Evolutionary conservation across 2,888 invertebrate genomes (phyloP).

Genomic region (Macrosiphum euphorbiae): DNA sequence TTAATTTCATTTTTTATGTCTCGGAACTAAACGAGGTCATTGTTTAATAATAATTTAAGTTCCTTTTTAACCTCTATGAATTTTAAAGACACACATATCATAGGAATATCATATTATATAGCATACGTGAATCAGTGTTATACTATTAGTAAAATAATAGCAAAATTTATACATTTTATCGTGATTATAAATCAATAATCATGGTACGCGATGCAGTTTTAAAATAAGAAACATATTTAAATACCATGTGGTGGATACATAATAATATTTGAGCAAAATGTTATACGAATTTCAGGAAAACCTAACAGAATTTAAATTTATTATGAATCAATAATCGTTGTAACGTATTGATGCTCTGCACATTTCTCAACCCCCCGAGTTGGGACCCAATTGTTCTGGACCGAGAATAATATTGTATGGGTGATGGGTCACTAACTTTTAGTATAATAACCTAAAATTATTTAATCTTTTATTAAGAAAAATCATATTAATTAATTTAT

Average conservation of each 20-base stretch:
- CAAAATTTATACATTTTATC: background rate
- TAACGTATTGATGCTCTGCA: background rate
- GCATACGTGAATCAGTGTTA: background rate
- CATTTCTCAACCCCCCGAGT: background rate
- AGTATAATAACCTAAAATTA: background rate
- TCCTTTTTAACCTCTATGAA: background rate
- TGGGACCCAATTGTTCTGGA: background rate
- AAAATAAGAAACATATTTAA: background rate
- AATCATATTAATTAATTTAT: background rate
- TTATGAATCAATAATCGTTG: background rate
- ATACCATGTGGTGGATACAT: background rate
- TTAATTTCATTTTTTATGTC: background rate
- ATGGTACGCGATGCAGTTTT: background rate
- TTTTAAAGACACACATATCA: background rate
- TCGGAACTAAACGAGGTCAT: no score
- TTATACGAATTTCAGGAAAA: no score
- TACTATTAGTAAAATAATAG: background rate
- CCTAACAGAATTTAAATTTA: background rate
- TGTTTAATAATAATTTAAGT: no score
- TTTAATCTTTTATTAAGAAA: background rate
- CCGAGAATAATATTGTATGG: background rate
- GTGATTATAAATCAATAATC: background rate
- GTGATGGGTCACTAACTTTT: background rate
- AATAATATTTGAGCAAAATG: background rate
- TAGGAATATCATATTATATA: background rate